Evolutionary conservation across 2,888 invertebrate species (phyloP).

Genomic region (Pelosia muscerda): DNA sequence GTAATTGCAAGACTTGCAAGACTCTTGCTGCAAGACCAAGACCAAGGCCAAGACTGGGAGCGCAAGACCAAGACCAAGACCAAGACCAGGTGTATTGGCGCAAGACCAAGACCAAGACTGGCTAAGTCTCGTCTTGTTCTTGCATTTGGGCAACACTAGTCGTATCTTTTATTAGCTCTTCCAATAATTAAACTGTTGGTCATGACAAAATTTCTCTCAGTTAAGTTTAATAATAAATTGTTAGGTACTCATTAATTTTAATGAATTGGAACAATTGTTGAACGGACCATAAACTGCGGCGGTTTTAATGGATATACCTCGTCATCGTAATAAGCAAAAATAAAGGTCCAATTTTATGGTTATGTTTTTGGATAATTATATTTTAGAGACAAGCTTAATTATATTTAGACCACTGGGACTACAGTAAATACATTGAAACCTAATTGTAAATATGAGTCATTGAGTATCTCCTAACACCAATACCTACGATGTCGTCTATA

Average conservation of each 20-base stretch:
- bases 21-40: too few species aligned
- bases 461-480: too few species aligned
- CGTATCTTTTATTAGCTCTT: slow-evolving; percentile 3
- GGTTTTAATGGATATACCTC: slow-evolving; percentile 16
- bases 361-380: not conserved
- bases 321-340: slow-evolving; percentile 5
- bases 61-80: too few species aligned
- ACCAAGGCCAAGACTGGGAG: too few species aligned
- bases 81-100: too few species aligned
- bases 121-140: too few species aligned
- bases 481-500: too few species aligned
- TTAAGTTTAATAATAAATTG: slow-evolving; percentile 30
- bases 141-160: not conserved
- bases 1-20: too few species aligned
- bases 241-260: slow-evolving; percentile 33
- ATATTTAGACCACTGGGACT: not conserved
- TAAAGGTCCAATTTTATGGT: not conserved
- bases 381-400: not conserved
- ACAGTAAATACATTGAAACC: not conserved
- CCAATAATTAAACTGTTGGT: slow-evolving; percentile 12
- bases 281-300: slow-evolving; percentile 1
- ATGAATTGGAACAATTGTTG: slow-evolving; percentile 21
- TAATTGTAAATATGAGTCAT: too few species aligned
- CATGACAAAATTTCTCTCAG: slow-evolving; percentile 22
- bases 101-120: too few species aligned